phyloP scores from a whole-genome alignment of 30 jellyfish, hydroid and myxozoan species.

The Aurelia sp. region DNA sequence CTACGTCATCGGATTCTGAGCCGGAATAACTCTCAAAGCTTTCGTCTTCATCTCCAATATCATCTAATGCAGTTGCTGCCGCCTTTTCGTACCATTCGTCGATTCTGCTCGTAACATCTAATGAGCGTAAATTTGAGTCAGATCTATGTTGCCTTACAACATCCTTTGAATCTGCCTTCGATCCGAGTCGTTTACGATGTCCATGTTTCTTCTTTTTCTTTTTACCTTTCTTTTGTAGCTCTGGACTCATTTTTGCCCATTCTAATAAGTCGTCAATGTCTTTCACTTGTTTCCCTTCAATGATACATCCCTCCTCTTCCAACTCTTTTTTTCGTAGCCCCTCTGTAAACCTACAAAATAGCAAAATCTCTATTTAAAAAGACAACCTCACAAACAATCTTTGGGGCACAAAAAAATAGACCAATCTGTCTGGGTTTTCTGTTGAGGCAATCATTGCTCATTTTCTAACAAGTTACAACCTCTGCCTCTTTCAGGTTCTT shows the following conservation, averaged over 20 bases:
- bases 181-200: conserved; percentile 12
- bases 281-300: conserved; percentile 29
- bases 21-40: conserved; percentile 59
- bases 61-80: conserved; percentile 41
- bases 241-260: conserved; percentile 55
- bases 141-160: conserved; percentile 19
- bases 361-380: too few species aligned
- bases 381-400: too few species aligned
- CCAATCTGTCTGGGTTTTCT: too few species aligned
- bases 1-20: conserved; percentile 51
- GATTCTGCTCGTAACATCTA: conserved; percentile 41
- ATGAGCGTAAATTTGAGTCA: conserved; percentile 48
- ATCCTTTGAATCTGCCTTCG: neutral
- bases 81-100: conserved; percentile 70
- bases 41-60: conserved; percentile 12
- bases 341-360: conserved; percentile 24
- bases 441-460: too few species aligned
- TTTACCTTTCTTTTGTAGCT: neutral
- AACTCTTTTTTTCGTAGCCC: conserved; percentile 35
- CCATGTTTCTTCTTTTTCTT: conserved; percentile 54
- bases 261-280: conserved; percentile 61
- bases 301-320: conserved; percentile 32
- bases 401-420: too few species aligned
- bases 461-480: too few species aligned
- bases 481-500: too few species aligned